Base-by-base conservation (phyloP, 2,888 invertebrate species). In the Zhuqinia jingwanae region DNA sequence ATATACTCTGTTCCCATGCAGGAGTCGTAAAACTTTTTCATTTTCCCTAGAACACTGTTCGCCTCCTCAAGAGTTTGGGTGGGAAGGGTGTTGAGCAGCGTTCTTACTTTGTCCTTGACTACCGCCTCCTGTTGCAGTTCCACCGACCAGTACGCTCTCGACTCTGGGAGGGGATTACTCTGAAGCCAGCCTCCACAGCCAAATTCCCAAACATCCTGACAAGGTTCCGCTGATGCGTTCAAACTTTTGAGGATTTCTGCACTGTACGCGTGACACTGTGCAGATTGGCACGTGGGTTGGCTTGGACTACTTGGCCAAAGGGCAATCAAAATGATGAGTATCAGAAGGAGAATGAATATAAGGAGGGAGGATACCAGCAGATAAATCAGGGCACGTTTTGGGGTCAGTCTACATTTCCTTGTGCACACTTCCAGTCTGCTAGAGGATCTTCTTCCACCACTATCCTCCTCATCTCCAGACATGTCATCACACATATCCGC, bases 11-110 rank as follows among this genome's bases (percentile, higher is more conserved):
- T 91, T 11, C 93, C 92, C 91, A 91, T 91, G 77, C 91, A 91
- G 0, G 94, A 94, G 84, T 94, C 93, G 91, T 94, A 95, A 89
- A 95, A 93, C 89, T 93, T 92, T 90, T 94, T 94, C 89, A 94
- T 91, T 91, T 95, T 95, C 93, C 94, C 93, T 89, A 94, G 93
- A 5, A 94, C 92, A 3, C 92, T 91, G 47, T 88, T 90, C 3
- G 92, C 91, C 75, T 92, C 92, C 0, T 91, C 91, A 8, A 65
- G 42, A 0, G 25, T 56, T 0, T 93, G 92, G 77, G 92, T 91
- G n/a, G 93, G 92, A 89, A 94, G 91, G 1, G 94, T 94, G 20
- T 93, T 92, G 27, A 94, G 92, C 82, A 93, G 90, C 70, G 93
- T 92, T 20, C 93, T 92, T 53, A 94, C 91, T 75, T 92, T 92